A percentile compares a stretch with the other conserved stretches of the same genome.
phyloP scores from a whole-genome alignment of 2,797 vertebrate species.

The Argentina silus region DNA sequence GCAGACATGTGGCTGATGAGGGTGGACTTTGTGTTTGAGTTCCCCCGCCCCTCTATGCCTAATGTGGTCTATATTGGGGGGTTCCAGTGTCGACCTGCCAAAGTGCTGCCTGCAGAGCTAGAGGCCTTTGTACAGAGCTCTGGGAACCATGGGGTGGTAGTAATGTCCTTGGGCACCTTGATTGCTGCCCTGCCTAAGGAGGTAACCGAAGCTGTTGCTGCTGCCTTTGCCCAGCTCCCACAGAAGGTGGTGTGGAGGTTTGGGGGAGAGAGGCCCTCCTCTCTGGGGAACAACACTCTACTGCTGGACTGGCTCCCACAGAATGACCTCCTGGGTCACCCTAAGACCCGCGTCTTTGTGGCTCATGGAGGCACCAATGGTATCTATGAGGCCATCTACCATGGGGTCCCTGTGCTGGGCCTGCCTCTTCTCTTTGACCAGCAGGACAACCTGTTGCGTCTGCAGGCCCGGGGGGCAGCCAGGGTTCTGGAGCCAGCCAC shows the following conservation, averaged over 20 bases:
- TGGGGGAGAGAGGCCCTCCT: constrained; percentile 54
- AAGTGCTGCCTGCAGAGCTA: constrained; percentile 61
- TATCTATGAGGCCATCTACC: constrained; percentile 75
- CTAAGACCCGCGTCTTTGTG: constrained; percentile 73
- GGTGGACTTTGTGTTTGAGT: constrained; percentile 75
- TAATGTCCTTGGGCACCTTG: constrained; percentile 73
- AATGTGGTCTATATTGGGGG: constrained; percentile 76
- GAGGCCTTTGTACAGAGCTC: constrained; percentile 73
- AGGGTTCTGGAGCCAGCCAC: constrained; percentile 53
- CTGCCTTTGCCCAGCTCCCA: constrained; percentile 71
- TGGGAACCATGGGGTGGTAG: constrained; percentile 69
- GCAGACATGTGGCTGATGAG: constrained; percentile 75
- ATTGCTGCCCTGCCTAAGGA: constrained; percentile 56
- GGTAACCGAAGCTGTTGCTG: constrained; percentile 60
- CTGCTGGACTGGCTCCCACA: constrained; percentile 75
- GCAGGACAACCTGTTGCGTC: constrained; percentile 67
- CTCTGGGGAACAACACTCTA: constrained; percentile 71
- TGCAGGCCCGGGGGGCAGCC: constrained; percentile 64
- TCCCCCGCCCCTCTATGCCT: constrained; percentile 76
- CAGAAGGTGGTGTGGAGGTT: constrained; percentile 75
- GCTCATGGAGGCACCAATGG: constrained; percentile 76
- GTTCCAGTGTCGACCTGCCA: constrained; percentile 68
- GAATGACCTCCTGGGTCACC: constrained; percentile 73
- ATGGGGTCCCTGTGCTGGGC: constrained; percentile 71
- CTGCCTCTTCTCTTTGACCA: constrained; percentile 75